Evolutionary conservation across 1,140 invertebrate genomes (phyloP).

Genomic region (Magallana angulata): DNA sequence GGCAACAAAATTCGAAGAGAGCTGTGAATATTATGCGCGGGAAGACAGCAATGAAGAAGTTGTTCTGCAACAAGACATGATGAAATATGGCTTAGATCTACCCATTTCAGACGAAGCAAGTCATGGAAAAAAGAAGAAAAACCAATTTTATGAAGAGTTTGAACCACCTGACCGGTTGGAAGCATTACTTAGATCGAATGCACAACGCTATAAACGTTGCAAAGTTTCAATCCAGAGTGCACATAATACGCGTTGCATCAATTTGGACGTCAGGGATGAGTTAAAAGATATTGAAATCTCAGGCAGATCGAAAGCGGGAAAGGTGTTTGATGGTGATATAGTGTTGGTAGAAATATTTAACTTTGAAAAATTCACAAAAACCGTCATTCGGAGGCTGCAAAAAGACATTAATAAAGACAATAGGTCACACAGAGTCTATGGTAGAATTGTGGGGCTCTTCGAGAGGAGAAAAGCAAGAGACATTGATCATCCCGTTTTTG

Average conservation of each 20-base stretch:
- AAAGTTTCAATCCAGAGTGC: slow-evolving; percentile 57
- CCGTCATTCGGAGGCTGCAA: slow-evolving; percentile 36
- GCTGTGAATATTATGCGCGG: slow-evolving; percentile 14
- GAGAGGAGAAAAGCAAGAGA: slow-evolving; percentile 53
- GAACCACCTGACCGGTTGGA: background rate
- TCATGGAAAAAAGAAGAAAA: slow-evolving; percentile 6
- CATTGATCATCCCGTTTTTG: slow-evolving; percentile 61
- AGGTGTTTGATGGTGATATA: slow-evolving; percentile 67
- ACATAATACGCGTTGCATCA: slow-evolving; percentile 54
- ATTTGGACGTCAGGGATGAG: slow-evolving; percentile 40
- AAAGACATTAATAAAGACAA: slow-evolving; percentile 1
- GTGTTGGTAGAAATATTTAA: slow-evolving; percentile 69
- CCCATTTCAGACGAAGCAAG: slow-evolving; percentile 14
- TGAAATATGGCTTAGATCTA: slow-evolving; percentile 48
- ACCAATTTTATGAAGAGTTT: slow-evolving; percentile 38
- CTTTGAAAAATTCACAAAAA: slow-evolving; percentile 26
- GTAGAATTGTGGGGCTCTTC: slow-evolving; percentile 66
- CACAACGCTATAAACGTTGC: slow-evolving; percentile 57
- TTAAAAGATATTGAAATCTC: slow-evolving; percentile 64
- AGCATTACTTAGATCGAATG: slow-evolving; percentile 28
- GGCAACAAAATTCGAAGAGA: slow-evolving; percentile 24
- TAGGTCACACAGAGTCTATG: slow-evolving; percentile 49
- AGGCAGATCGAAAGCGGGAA: slow-evolving; percentile 67
- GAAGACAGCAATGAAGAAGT: slow-evolving; percentile 10
- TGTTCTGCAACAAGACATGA: slow-evolving; percentile 35